Base-by-base conservation (phyloP, 2,888 invertebrate species). In the Nemoura dubitans region DNA sequence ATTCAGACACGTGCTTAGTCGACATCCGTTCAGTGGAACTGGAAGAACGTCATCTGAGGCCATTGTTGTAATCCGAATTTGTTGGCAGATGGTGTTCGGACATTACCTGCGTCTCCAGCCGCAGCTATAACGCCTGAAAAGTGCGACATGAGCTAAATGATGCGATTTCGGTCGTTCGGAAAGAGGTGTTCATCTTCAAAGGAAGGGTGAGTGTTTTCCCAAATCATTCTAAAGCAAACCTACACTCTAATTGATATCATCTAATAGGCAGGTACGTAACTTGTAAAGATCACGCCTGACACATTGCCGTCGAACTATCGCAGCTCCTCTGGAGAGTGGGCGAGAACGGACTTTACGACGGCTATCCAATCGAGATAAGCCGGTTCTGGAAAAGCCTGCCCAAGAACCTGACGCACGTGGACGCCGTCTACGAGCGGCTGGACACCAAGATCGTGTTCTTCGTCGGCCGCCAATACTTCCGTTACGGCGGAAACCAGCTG, bases 321-420 rank as follows among this genome's bases (percentile, higher is more conserved):
- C 59, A 97, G 96, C 98, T 96, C 91, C 95, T 98, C 89, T 99
- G 98, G 98, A 94, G 98, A 91, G 95, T 98, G 90, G 96, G 96
- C 76, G 94, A 95, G 21, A 92, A 93, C 43, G 97, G 97, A 7
- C 92, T 95, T 7, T 93, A 95, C 89, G 91, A 93, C 28, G 95
- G 95, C 21, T 97, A 97, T 91, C 98, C 98, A 0, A 96, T 96
- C 29, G 95, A 96, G 90, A 97, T 97, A 88, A 93, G 93, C 21
- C 93, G 96, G 86, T 95, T 98, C 92, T 99, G 98, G 96, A 92
- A 94, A 87, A 94, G 93, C 28, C 92, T 99, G 42, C 98, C 98
- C 0, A 91, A 92, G 82, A 93, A 96, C 90, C 93, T 97, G n/a
- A 95, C 95, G 14, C 96, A 95, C 89, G 95, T 99, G 27, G 99